phyloP scores from a whole-genome alignment of 2,888 invertebrate genomes.

The Uropetala carovei region DNA sequence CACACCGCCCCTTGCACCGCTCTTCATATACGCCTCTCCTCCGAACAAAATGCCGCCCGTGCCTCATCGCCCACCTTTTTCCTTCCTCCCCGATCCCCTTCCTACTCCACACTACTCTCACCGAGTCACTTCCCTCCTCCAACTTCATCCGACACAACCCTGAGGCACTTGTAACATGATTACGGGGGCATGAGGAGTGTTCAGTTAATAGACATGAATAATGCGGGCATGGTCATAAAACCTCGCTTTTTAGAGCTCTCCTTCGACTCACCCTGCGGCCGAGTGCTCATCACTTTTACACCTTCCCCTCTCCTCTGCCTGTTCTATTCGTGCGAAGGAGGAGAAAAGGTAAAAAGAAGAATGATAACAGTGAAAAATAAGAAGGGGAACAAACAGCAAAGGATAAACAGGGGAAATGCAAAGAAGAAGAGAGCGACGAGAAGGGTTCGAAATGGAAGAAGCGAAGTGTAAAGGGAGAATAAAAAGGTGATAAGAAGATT shows the following conservation, averaged over 20 bases:
- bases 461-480: too few species aligned
- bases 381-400: too few species aligned
- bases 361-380: too few species aligned
- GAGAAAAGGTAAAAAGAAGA: too few species aligned
- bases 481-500: too few species aligned
- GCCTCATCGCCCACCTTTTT: neutral
- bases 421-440: too few species aligned
- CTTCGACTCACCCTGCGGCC: neutral
- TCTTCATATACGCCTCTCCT: neutral
- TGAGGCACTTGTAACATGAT: conserved; percentile 36
- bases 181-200: conserved; percentile 27
- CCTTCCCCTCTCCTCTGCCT: too few species aligned
- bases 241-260: conserved; percentile 34
- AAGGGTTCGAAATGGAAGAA: too few species aligned
- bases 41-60: too few species aligned
- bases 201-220: conserved; percentile 48
- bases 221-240: conserved; percentile 15
- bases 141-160: conserved; percentile 4
- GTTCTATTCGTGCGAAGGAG: too few species aligned
- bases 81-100: neutral
- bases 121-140: neutral
- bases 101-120: neutral
- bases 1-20: neutral
- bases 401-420: too few species aligned
- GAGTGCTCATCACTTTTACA: neutral